Evolutionary conservation across 2,888 invertebrate genomes (phyloP).

Genomic region (Eupithecia subumbrata): DNA sequence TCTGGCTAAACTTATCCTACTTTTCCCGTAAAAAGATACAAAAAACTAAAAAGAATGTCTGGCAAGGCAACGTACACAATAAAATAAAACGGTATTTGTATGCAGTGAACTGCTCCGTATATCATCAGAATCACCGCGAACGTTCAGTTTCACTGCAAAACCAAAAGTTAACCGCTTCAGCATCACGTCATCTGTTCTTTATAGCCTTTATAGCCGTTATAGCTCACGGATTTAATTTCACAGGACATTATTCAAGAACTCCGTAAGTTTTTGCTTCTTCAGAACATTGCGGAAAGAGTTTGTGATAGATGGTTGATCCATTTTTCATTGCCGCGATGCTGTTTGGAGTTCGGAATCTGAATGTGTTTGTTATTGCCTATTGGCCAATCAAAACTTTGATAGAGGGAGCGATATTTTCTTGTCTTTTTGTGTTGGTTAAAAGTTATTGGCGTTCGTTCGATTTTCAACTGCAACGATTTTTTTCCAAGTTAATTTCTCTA

Average conservation of each 20-base stretch:
- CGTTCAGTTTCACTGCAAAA: constrained; percentile 41
- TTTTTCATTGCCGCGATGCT: constrained; percentile 68
- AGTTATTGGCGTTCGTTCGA: constrained; percentile 6
- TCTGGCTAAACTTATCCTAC: neutral
- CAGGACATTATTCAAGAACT: constrained; percentile 76
- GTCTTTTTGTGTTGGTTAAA: constrained; percentile 7
- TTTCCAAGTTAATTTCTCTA: neutral
- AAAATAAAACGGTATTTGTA: constrained; percentile 36
- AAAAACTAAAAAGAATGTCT: neutral
- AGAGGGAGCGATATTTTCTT: constrained; percentile 17
- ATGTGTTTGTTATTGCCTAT: constrained; percentile 44
- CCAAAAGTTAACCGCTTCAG: constrained; percentile 56
- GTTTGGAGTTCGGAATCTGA: constrained; percentile 36
- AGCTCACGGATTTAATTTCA: constrained; percentile 77
- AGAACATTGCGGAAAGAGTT: constrained; percentile 68
- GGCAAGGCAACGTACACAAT: constrained; percentile 9
- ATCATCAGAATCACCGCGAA: constrained; percentile 37
- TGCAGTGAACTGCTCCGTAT: constrained; percentile 32
- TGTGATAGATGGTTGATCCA: constrained; percentile 78
- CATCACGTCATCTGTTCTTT: constrained; percentile 77
- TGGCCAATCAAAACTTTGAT: constrained; percentile 37
- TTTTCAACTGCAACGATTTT: neutral
- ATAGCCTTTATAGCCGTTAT: constrained; percentile 76
- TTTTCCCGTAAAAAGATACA: neutral
- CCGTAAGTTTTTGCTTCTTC: constrained; percentile 70